A percentile compares a stretch with the other conserved stretches of the same genome.
phyloP scores from a whole-genome alignment of 2,113 vertebrate species.

The Nesoenas mayeri region DNA sequence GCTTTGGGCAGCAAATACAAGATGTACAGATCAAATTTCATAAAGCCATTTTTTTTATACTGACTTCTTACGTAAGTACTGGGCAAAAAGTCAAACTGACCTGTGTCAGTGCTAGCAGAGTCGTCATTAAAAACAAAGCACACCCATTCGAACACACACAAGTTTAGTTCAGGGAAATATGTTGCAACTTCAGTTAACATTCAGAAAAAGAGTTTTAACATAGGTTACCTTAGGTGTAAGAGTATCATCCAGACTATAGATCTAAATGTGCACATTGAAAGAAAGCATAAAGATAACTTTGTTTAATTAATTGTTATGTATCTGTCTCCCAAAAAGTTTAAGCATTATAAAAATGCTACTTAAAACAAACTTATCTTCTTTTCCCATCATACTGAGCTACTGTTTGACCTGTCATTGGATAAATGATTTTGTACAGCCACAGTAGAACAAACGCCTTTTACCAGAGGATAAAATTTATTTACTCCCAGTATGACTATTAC shows the following conservation, averaged over 20 bases:
- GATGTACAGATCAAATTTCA: slow-evolving; percentile 36
- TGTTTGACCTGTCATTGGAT: not conserved
- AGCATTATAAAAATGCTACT: not conserved
- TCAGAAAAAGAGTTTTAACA: not conserved
- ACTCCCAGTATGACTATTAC: not conserved
- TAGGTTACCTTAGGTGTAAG: not conserved
- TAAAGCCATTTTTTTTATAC: not conserved
- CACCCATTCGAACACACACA: not conserved
- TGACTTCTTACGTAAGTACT: slow-evolving; percentile 17
- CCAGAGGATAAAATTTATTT: not conserved
- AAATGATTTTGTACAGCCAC: not conserved
- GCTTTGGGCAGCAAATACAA: slow-evolving; percentile 21
- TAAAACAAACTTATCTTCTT: not conserved
- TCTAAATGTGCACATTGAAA: not conserved
- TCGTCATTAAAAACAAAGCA: not conserved
- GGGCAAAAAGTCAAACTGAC: slow-evolving; percentile 50
- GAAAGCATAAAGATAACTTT: not conserved
- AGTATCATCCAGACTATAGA: not conserved
- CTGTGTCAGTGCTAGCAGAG: not conserved
- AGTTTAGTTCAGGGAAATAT: not conserved
- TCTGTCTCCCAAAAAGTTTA: not conserved
- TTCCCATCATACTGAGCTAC: not conserved
- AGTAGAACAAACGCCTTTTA: not conserved
- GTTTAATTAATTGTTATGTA: not conserved
- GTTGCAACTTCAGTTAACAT: rapidly evolving